Conservation (phyloP, 1,140 invertebrate species). For the Potamilus streckersoni region DNA sequence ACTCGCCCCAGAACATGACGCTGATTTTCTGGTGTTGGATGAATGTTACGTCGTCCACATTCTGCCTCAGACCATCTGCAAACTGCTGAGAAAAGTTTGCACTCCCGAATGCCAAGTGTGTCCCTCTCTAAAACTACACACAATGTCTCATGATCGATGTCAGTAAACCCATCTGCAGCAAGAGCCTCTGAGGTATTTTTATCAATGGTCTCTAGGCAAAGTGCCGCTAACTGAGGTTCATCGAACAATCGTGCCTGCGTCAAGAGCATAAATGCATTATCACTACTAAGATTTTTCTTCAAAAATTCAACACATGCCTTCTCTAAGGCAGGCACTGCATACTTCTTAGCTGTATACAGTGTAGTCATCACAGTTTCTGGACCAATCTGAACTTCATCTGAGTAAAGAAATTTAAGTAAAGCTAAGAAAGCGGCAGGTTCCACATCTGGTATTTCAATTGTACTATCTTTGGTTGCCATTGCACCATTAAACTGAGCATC, state of each 20-base stretch:
- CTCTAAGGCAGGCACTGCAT: constrained; percentile 85
- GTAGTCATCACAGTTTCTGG: constrained; percentile 90
- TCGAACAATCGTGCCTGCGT: constrained; percentile 85
- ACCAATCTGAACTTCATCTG: constrained; percentile 87
- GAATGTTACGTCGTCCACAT: constrained; percentile 77
- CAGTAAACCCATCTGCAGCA: constrained; percentile 86
- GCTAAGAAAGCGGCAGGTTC: constrained; percentile 79
- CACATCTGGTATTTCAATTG: constrained; percentile 86
- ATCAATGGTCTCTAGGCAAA: constrained; percentile 89
- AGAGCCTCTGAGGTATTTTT: constrained; percentile 86
- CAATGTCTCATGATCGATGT: constrained; percentile 87
- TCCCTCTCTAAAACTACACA: constrained; percentile 85
- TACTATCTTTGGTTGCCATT: constrained; percentile 75
- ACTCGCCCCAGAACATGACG: constrained; percentile 77
- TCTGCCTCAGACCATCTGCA: constrained; percentile 85
- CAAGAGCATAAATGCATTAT: constrained; percentile 88
- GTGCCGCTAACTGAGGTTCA: constrained; percentile 80
- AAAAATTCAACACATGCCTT: constrained; percentile 88
- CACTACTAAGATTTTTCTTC: constrained; percentile 81
- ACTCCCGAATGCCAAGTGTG: constrained; percentile 84
- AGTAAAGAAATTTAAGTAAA: constrained; percentile 78
- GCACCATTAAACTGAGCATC: constrained; percentile 90
- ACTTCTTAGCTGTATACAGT: constrained; percentile 88
- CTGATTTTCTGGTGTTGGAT: constrained; percentile 79
- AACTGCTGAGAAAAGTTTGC: constrained; percentile 81